Evolutionary conservation across 2,888 invertebrate genomes (phyloP).

Genomic region (Acanthosepion esculentum): DNA sequence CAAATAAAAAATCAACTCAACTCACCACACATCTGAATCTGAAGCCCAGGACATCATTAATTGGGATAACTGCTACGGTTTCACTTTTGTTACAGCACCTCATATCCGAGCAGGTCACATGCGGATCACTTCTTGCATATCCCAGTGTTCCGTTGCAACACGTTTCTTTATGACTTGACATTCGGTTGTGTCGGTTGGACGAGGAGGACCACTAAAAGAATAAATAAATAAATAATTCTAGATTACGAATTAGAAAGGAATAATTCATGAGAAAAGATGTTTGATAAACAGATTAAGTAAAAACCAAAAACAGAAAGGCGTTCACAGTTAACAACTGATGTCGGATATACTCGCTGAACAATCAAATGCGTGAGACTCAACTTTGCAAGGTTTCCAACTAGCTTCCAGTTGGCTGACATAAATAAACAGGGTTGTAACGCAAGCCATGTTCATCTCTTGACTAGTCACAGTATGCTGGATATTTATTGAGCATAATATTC

Average conservation of each 20-base stretch:
- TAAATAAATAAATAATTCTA: background rate
- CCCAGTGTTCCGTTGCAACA: conserved; percentile 63
- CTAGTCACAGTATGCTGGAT: no score
- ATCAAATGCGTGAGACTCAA: no score
- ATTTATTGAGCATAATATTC: no score
- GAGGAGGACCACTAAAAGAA: background rate
- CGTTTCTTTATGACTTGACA: conserved; percentile 6
- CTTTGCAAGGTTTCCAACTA: no score
- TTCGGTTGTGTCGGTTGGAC: conserved; percentile 43
- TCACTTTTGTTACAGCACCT: conserved; percentile 64
- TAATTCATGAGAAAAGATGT: fast-evolving
- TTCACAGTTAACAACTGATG: no score
- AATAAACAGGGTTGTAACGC: no score
- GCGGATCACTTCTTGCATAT: conserved; percentile 56
- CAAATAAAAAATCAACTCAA: background rate
- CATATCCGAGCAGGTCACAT: conserved; percentile 63
- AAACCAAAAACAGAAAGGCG: no score
- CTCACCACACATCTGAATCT: conserved; percentile 66
- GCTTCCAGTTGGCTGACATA: no score
- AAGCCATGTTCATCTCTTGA: no score
- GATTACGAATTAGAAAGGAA: background rate
- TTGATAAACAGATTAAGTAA: background rate
- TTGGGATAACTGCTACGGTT: conserved; percentile 63
- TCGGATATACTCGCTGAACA: no score
- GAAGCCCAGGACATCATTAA: conserved; percentile 65